Conservation (phyloP, 2,797 vertebrate species). For the Acrocephalus scirpaceus region DNA sequence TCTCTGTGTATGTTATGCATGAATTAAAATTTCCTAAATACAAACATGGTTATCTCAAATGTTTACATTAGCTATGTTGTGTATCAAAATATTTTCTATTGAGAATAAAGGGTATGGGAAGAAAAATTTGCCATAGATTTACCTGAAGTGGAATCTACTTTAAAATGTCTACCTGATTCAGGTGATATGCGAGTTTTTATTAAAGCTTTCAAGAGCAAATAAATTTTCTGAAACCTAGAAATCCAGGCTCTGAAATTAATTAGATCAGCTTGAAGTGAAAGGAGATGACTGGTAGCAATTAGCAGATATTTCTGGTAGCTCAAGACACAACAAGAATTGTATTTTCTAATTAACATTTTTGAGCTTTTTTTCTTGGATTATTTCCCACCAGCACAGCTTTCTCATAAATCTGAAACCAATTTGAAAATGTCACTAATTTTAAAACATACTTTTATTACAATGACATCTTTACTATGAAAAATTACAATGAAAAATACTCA, state of each 20-base stretch:
- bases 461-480: constrained; percentile 39
- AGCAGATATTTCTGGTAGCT: constrained; percentile 43
- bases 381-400: constrained; percentile 47
- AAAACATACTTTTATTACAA: constrained; percentile 30
- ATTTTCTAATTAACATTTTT: constrained; percentile 50
- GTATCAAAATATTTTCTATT: background rate
- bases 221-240: background rate
- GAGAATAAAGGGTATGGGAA: background rate
- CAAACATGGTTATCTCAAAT: background rate
- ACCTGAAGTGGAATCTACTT: background rate
- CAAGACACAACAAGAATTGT: constrained; percentile 20
- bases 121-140: background rate
- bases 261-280: constrained; percentile 33
- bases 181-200: background rate
- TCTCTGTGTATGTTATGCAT: background rate
- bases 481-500: background rate
- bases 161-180: background rate
- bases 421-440: constrained; percentile 51
- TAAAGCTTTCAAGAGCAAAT: background rate
- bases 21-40: background rate
- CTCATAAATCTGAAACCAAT: constrained; percentile 45
- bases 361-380: constrained; percentile 34
- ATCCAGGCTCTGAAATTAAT: constrained; percentile 18
- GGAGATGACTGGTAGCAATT: constrained; percentile 32
- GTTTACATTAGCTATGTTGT: fast-evolving